Evolutionary conservation across 2,888 invertebrate species (phyloP).

Genomic region (Meiosimyza decipiens): DNA sequence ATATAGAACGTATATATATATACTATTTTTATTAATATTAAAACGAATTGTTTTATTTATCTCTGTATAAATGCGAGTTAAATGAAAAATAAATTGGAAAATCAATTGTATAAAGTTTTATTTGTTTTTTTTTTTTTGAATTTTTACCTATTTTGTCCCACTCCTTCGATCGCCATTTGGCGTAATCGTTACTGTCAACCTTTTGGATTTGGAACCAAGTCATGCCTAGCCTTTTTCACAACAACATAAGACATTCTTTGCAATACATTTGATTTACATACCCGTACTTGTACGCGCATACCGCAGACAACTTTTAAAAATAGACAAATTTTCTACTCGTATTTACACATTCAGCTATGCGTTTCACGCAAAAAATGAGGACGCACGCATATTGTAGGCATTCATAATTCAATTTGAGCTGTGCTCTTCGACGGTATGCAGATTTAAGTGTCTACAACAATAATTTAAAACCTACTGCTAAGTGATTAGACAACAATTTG

Average conservation of each 20-base stretch:
- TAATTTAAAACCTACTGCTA: too few species aligned
- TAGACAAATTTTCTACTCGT: not conserved
- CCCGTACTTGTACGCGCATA: not conserved
- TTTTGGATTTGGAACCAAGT: not conserved
- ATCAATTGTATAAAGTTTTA: not conserved
- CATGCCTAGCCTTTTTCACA: constrained; percentile 9
- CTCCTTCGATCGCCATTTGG: not conserved
- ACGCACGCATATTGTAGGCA: constrained; percentile 3
- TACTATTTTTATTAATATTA: constrained; percentile 18
- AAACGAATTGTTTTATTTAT: not conserved
- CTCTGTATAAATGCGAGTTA: not conserved
- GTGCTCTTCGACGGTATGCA: too few species aligned
- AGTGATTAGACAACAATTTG: too few species aligned
- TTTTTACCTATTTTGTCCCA: too few species aligned
- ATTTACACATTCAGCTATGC: not conserved
- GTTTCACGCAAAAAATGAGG: constrained; percentile 19
- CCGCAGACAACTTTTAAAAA: too few species aligned
- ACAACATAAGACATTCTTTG: not conserved
- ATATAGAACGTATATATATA: constrained; percentile 15
- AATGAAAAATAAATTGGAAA: not conserved
- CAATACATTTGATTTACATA: not conserved
- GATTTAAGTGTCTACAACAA: too few species aligned
- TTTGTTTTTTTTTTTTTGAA: constrained; percentile 1
- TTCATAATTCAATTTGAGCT: not conserved
- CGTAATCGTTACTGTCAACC: not conserved